Conservation (phyloP, 2,797 vertebrate species). For the Diceros bicornis region DNA sequence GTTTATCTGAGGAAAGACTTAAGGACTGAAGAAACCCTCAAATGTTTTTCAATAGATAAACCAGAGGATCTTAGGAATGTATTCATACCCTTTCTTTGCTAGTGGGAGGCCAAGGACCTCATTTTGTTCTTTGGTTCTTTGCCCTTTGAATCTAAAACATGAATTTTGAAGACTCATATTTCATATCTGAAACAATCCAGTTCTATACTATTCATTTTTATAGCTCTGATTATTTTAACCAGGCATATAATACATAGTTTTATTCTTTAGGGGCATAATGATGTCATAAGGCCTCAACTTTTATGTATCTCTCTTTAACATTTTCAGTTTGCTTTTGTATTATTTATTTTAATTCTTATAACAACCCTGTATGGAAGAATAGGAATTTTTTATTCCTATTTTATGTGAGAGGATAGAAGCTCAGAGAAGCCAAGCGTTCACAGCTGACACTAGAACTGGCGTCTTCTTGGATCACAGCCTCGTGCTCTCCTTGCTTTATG, state of each 20-base stretch:
- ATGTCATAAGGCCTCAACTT: constrained; percentile 6
- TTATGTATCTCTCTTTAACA: background rate
- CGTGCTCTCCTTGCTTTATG: accelerated
- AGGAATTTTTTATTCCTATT: background rate
- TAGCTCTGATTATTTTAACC: constrained; percentile 45
- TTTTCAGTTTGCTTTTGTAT: constrained; percentile 14
- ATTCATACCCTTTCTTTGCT: background rate
- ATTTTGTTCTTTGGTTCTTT: constrained; percentile 51
- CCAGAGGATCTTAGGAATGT: background rate
- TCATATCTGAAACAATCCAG: constrained; percentile 30
- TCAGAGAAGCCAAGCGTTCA: background rate
- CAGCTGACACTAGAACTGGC: background rate
- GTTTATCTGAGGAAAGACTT: constrained; percentile 63
- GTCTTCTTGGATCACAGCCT: background rate
- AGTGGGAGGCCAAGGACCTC: constrained; percentile 4
- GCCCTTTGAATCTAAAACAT: constrained; percentile 58
- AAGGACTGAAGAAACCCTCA: background rate
- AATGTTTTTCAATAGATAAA: constrained; percentile 41
- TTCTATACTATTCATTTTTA: constrained; percentile 47
- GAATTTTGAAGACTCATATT: constrained; percentile 57
- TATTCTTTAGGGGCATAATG: background rate
- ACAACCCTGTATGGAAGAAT: background rate
- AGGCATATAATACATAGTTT: background rate
- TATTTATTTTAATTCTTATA: constrained; percentile 36
- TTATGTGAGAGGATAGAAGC: background rate